These are phyloP conservation scores for Ochropleura plecta DNA, from an alignment of 2,888 invertebrate species.

Conservation along the genomic window DNA sequence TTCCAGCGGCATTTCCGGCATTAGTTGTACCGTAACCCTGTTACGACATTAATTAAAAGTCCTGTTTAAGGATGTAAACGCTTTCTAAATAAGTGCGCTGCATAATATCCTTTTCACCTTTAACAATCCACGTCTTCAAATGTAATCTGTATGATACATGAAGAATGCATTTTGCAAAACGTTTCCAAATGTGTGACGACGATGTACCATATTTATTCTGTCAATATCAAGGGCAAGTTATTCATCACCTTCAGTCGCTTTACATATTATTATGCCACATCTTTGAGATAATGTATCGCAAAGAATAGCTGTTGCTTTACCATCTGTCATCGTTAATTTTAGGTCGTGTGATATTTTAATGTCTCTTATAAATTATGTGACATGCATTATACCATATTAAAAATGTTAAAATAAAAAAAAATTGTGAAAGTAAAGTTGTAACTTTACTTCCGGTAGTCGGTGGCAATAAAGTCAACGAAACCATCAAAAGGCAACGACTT, in stretches of 20 bases:
- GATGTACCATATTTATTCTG: background rate
- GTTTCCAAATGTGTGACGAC: background rate
- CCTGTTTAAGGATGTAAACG: background rate
- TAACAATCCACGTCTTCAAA: background rate
- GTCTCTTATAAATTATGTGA: background rate
- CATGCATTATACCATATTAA: too few relatives aligned
- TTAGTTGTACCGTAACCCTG: background rate
- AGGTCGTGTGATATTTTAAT: background rate
- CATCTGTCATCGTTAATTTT: constrained; percentile 4
- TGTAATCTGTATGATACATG: background rate
- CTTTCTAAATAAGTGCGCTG: background rate
- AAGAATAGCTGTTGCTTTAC: constrained; percentile 2
- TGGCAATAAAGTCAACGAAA: too few relatives aligned
- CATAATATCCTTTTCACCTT: constrained; percentile 3
- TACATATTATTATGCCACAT: background rate
- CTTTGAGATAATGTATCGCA: constrained; percentile 3
- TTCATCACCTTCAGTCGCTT: constrained; percentile 2
- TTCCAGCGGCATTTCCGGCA: background rate
- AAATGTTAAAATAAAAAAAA: too few relatives aligned
- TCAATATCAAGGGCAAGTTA: background rate
- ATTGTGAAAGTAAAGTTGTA: too few relatives aligned
- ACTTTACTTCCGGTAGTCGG: too few relatives aligned
- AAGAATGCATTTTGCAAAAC: background rate
- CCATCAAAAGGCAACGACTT: too few relatives aligned
- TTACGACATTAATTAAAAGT: background rate